Base-by-base conservation (phyloP, 2,113 vertebrate genomes). In the Limanda limanda region DNA sequence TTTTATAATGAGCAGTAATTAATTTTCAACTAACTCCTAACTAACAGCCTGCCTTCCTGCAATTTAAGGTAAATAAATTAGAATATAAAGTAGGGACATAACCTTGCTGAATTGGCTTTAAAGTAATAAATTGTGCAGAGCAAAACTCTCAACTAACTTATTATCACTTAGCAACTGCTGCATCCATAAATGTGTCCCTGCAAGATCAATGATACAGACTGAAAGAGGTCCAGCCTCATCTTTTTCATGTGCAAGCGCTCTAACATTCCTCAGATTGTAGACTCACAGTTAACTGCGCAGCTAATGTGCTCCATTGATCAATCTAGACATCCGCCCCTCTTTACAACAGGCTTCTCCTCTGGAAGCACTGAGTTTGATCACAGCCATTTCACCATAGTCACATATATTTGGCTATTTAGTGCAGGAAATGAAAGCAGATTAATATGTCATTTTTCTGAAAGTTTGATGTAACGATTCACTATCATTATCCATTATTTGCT, bases 291-390 rank as follows among this genome's bases (percentile, higher is more conserved):
- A 72, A 74, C 72, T 42, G 63, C 60, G n/a, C 68, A 10, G 74
- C 40, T 81, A 61, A 86, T 81, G 63, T 81, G 42, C 77, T 72
- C 42, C 31, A 31, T 31, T 5, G 68, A 79, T 81, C 82, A 82
- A 72, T 65, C 20, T 63, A 31, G 71, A 85, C 68, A 55, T 65
- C 20, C 48, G 7, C 51, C 72, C 37, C 48, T 70, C 79, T 68
- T 62, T 48, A 70, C 57, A 63, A 69, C 73, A 55, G 71, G 3
- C 31, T 62, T 74, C 37, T 70, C 27, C 23, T 57, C n/a, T 12
- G 17, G 12, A 71, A 62, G 62, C 63, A 61, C 68, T 60, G 40
- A 64, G 57, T 68, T 54, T 25, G 24, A 54, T 76, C 42, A 37
- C n/a, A 76, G 56, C 40, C 9, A 31, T 55, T 2, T 73, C 20